Evolutionary conservation across 2,113 vertebrate genomes (phyloP).

Genomic region (Megalops atlanticus): DNA sequence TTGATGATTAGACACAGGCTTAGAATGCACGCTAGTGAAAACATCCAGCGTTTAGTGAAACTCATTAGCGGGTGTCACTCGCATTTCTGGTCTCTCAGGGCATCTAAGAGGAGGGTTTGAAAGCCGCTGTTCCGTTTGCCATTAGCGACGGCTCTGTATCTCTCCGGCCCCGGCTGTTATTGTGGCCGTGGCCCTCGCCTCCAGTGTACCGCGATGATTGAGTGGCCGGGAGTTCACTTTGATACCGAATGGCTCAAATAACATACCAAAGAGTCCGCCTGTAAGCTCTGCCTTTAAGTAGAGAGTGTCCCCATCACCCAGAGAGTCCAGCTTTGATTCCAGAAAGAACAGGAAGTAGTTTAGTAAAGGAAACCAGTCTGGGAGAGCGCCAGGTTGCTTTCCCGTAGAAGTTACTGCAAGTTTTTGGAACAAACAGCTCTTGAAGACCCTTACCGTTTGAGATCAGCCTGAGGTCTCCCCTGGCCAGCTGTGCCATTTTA

Average conservation of each 20-base stretch:
- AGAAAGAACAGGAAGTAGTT: conserved; percentile 61
- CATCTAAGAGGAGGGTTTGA: conserved; percentile 54
- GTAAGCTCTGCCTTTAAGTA: conserved; percentile 13
- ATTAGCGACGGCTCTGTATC: conserved; percentile 56
- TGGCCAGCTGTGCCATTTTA: neutral
- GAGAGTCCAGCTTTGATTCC: conserved; percentile 50
- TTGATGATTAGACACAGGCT: conserved; percentile 57
- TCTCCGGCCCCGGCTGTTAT: conserved; percentile 42
- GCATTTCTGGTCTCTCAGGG: conserved; percentile 57
- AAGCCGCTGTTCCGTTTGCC: conserved; percentile 54
- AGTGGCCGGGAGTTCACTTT: conserved; percentile 53
- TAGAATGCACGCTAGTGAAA: conserved; percentile 26
- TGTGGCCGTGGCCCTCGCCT: conserved; percentile 50
- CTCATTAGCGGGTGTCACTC: conserved; percentile 60
- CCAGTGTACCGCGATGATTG: conserved; percentile 50
- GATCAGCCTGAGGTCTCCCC: conserved; percentile 29
- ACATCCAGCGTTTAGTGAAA: conserved; percentile 34
- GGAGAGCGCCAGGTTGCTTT: conserved; percentile 59
- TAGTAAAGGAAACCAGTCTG: conserved; percentile 56
- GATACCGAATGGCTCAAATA: conserved; percentile 47
- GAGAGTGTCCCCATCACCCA: conserved; percentile 27
- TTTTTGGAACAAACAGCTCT: conserved; percentile 35
- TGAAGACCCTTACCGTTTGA: neutral
- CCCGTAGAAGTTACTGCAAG: conserved; percentile 57
- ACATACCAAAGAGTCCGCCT: conserved; percentile 24